phyloP scores from a whole-genome alignment of 2,797 vertebrate species.

The Sebastes vulpes region DNA sequence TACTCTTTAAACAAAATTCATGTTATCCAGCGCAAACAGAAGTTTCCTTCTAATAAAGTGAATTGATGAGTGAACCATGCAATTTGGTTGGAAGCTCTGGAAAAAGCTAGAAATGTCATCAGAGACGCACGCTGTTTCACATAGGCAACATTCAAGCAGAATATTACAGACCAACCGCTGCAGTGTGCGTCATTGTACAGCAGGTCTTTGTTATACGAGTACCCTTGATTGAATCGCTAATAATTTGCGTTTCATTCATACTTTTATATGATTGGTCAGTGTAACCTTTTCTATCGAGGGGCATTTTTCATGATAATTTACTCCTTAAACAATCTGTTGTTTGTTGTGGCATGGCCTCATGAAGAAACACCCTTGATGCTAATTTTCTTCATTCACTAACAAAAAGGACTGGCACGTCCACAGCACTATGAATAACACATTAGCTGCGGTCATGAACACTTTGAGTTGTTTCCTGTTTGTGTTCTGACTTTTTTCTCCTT shows the following conservation, averaged over 20 bases:
- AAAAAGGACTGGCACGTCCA: not conserved
- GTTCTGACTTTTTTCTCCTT: not conserved
- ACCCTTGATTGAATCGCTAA: not conserved
- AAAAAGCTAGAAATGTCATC: not conserved
- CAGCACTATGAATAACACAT: not conserved
- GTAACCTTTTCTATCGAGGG: not conserved
- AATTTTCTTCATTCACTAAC: not conserved
- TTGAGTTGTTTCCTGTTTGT: not conserved
- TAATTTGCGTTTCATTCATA: not conserved
- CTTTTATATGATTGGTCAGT: not conserved
- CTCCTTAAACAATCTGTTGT: not conserved
- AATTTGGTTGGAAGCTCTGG: not conserved
- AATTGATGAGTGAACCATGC: not conserved
- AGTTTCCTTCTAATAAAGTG: not conserved
- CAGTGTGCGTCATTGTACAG: not conserved
- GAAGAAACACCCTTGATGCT: not conserved
- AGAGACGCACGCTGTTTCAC: not conserved
- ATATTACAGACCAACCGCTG: not conserved
- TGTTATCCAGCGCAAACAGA: not conserved
- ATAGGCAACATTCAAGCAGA: too few relatives aligned
- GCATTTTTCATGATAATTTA: not conserved
- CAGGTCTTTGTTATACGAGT: not conserved
- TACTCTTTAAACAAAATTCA: slow-evolving; percentile 7
- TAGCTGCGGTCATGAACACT: not conserved
- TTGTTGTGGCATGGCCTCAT: not conserved